Evolutionary conservation across 2,797 vertebrate species (phyloP).

Genomic region (Tragelaphus oryx): DNA sequence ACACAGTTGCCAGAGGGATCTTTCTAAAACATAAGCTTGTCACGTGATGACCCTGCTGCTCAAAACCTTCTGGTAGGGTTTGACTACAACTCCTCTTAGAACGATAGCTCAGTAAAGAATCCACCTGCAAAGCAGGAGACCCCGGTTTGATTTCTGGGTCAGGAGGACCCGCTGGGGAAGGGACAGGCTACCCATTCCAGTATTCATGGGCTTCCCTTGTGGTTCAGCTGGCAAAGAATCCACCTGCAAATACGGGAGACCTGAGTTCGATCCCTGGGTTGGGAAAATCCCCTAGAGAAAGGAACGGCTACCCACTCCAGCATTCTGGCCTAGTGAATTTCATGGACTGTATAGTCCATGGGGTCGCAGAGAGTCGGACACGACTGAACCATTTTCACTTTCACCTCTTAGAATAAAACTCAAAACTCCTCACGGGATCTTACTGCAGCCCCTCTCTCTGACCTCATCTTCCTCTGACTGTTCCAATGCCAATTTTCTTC

Average conservation of each 20-base stretch:
- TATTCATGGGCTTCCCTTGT: not conserved
- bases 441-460: not conserved
- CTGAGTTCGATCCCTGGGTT: not conserved
- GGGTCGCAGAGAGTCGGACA: not conserved
- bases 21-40: not conserved
- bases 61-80: not conserved
- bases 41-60: not conserved
- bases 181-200: not conserved
- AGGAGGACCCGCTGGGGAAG: not conserved
- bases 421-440: not conserved
- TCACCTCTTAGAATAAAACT: not conserved
- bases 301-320: not conserved
- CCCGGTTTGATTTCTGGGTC: not conserved
- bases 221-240: not conserved
- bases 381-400: not conserved
- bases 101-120: not conserved
- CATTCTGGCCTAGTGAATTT: not conserved
- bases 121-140: not conserved
- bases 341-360: not conserved
- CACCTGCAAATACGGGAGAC: not conserved
- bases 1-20: not conserved
- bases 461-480: not conserved
- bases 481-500: not conserved
- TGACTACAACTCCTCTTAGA: not conserved
- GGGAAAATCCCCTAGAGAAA: not conserved